Conservation (phyloP, 2,888 invertebrate genomes). For the Dione juno region DNA sequence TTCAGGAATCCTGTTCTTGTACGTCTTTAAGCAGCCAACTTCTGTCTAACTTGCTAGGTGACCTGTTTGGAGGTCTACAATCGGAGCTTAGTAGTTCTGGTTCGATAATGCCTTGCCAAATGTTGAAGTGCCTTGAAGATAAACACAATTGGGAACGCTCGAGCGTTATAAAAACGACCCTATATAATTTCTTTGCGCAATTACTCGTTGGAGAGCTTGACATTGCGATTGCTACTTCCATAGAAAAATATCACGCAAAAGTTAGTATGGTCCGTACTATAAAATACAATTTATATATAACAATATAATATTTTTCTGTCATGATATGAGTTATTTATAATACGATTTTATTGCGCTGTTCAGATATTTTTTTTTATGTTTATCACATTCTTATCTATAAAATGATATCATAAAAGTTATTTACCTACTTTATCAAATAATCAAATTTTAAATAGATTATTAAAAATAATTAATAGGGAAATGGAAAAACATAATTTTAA, state of each 20-base stretch:
- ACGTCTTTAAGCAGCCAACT: constrained; percentile 66
- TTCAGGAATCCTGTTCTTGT: constrained; percentile 72
- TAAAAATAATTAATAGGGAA: background rate
- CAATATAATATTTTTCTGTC: background rate
- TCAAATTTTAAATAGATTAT: background rate
- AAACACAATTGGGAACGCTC: constrained; percentile 72
- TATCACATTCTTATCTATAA: background rate
- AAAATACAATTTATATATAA: background rate
- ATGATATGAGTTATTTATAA: background rate
- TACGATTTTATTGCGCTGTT: too few relatives aligned
- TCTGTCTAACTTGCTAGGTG: constrained; percentile 63
- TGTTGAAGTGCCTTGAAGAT: constrained; percentile 75
- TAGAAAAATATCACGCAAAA: constrained; percentile 75
- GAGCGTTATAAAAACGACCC: constrained; percentile 61
- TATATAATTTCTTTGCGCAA: constrained; percentile 64
- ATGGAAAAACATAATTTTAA: background rate
- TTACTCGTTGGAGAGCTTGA: constrained; percentile 70
- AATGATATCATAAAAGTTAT: background rate
- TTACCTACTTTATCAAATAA: background rate
- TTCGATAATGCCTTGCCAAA: constrained; percentile 68
- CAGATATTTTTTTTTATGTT: background rate
- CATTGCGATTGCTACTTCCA: constrained; percentile 73
- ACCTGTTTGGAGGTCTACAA: constrained; percentile 70
- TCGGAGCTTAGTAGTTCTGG: constrained; percentile 59
- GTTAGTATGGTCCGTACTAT: constrained; percentile 52